A percentile compares a stretch with the other conserved stretches of the same genome.
Evolutionary conservation across 1,140 invertebrate species (phyloP).

Genomic region (Caenorhabditis briggsae): DNA sequence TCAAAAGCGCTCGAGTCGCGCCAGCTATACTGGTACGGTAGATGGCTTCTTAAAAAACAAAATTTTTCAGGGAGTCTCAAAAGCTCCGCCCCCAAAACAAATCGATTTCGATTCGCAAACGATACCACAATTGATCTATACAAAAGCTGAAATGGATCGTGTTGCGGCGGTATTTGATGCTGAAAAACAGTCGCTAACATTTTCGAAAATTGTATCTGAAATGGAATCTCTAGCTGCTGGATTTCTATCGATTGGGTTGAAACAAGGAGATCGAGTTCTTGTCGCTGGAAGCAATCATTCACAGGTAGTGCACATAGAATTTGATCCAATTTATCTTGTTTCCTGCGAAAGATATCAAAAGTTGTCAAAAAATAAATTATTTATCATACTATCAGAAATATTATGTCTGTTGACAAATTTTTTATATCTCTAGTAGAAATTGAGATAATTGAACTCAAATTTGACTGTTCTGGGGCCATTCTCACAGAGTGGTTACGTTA

Average conservation of each 20-base stretch:
- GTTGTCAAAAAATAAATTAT: too few relatives aligned
- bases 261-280: conserved; percentile 71
- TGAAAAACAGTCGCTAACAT: conserved; percentile 71
- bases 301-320: conserved; percentile 61
- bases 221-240: conserved; percentile 75
- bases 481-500: too few relatives aligned
- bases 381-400: too few relatives aligned
- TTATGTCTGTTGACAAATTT: too few relatives aligned
- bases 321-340: too few relatives aligned
- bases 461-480: too few relatives aligned
- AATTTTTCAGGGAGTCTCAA: conserved; percentile 53
- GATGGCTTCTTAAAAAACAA: not conserved
- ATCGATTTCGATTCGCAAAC: conserved; percentile 63
- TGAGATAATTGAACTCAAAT: too few relatives aligned
- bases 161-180: conserved; percentile 75
- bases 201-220: conserved; percentile 68
- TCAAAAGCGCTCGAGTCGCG: too few relatives aligned
- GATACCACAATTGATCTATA: conserved; percentile 65
- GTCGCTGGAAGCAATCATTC: conserved; percentile 74
- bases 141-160: conserved; percentile 63
- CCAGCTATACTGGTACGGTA: too few relatives aligned
- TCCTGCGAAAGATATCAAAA: too few relatives aligned
- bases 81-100: conserved; percentile 58
- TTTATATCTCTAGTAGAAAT: too few relatives aligned
- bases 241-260: conserved; percentile 70